Evolutionary conservation across 2,888 invertebrate genomes (phyloP), one percentile per base, ranked within the genome.

Genomic region (Trisateles emortualis): DNA sequence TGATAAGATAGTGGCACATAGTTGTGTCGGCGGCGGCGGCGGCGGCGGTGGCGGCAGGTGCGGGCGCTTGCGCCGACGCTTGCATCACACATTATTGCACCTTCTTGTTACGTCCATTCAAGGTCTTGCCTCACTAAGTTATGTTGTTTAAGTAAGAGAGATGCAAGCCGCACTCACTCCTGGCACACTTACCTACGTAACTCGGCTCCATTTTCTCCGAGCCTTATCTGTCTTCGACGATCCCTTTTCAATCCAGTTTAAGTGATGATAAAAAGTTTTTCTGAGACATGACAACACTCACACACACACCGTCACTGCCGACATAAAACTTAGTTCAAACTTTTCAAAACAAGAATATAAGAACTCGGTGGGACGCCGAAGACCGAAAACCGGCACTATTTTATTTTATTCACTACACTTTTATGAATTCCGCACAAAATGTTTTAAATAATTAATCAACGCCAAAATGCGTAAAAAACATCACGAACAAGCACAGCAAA

Each of bases 281-380:
- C 69, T 72, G 68, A 84, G 80, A 88, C 91, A 91, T 92, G 83
- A 86, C 90, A 88, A 83, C 82, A 83, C 76, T 64, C 80, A 78
- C 79, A 76, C 74, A 76, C 76, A 72, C 78, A 77, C 68, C 52
- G 73, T 83, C 84, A 84, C 86, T 85, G 84, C 82, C 77, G 71
- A 85, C 72, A 76, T 78, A 24, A 63, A 83, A 83, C 80, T 83
- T 84, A 64, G 59, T 67, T 53, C 58, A 78, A 84, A 83, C 82
- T 84, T 85, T 83, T 79, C 64, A 75, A 81, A 81, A 79, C 75
- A 77, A 75, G 53, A 57, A 9, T 43, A 49, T 1, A 16, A 52
- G 9, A 52, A 52, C 40, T 60, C 39, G 45, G 44, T 52, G 39
- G 49, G 43, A 52, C 39, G 56, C 59, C 64, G 39, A 49, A 29